Conservation (phyloP, 2,797 vertebrate species). For the Psittacula derbiana region DNA sequence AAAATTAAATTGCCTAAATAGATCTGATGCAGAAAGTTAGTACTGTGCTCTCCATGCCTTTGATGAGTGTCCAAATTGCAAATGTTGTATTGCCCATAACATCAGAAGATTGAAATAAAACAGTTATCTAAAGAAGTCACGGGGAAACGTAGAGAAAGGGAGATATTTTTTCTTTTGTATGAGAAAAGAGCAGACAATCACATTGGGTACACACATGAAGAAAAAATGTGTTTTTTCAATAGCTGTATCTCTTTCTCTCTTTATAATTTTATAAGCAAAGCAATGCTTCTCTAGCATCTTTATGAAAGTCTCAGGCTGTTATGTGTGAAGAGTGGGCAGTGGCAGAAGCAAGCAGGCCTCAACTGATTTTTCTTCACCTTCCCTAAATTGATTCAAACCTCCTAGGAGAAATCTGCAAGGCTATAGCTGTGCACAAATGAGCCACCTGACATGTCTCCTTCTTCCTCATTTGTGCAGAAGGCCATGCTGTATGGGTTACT, state of each 20-base stretch:
- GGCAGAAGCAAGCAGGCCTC: not conserved
- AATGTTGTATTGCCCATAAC: not conserved
- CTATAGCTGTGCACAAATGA: not conserved
- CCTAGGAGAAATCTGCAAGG: not conserved
- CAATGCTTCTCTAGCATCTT: not conserved
- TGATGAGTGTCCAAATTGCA: not conserved
- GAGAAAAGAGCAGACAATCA: not conserved
- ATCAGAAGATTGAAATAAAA: not conserved
- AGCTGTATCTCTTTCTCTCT: not conserved
- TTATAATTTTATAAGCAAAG: not conserved
- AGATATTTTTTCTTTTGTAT: not conserved
- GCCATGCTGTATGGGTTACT: not conserved
- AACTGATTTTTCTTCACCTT: not conserved
- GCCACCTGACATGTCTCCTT: not conserved
- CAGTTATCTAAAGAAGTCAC: not conserved
- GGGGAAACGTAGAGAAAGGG: not conserved
- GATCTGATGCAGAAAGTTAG: not conserved
- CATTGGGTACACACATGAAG: not conserved
- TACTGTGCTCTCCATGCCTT: not conserved
- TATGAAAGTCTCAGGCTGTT: not conserved
- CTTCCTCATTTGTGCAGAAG: not conserved
- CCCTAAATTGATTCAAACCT: not conserved
- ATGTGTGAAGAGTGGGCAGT: not conserved
- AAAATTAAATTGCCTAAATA: not conserved
- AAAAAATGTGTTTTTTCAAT: not conserved